Percentiles rank a stretch among this genome's conserved stretches.
These are phyloP conservation scores for Natrix natrix DNA, from an alignment of 2,797 vertebrate genomes.

Conservation along the genomic window DNA sequence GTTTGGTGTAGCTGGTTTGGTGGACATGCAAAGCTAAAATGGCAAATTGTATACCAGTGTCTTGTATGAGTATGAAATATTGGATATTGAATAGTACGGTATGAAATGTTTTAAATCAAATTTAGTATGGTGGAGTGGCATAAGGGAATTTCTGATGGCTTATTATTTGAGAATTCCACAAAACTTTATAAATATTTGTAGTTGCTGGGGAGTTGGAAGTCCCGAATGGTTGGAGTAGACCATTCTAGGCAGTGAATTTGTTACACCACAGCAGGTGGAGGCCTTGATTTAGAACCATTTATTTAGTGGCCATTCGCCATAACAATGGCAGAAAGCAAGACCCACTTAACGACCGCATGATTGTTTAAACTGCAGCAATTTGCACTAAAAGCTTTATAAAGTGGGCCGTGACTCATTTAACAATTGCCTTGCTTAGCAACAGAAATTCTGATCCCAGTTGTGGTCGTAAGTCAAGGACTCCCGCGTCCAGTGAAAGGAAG, in stretches of 20 bases:
- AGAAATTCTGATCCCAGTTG: neutral
- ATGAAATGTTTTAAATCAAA: neutral
- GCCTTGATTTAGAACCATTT: neutral
- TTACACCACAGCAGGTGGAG: neutral
- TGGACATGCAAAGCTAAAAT: neutral
- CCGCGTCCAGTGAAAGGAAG: neutral
- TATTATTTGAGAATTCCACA: neutral
- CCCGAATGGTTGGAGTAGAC: neutral
- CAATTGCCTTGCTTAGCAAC: neutral
- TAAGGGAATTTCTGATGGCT: neutral
- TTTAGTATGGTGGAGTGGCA: neutral
- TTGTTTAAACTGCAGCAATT: neutral
- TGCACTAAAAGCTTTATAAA: neutral
- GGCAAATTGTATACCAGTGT: neutral
- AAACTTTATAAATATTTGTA: neutral
- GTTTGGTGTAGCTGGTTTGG: neutral
- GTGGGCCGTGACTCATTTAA: neutral
- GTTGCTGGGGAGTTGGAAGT: neutral
- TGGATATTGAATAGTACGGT: neutral
- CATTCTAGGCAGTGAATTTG: neutral
- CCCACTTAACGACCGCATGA: neutral
- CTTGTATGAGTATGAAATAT: neutral
- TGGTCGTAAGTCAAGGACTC: neutral
- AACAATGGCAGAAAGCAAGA: neutral
- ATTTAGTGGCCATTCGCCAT: neutral